Evolutionary conservation across 2,113 vertebrate species (phyloP), one percentile per base, ranked within the genome.

Genomic region (Podilymbus podiceps): DNA sequence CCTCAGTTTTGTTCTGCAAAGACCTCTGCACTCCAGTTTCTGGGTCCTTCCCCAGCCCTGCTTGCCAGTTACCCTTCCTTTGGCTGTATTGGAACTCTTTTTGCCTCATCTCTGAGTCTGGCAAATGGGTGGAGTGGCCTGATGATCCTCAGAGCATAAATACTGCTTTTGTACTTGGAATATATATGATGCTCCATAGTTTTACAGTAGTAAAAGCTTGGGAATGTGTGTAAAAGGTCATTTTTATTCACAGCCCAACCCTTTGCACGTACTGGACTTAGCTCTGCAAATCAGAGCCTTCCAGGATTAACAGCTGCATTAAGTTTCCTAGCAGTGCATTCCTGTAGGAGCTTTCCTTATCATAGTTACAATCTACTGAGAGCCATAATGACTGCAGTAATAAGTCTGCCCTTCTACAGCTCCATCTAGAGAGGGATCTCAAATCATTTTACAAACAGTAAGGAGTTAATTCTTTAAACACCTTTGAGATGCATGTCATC

Each of bases 401-500:
- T 30, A 62, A 60, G 44, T 50, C 66, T 91, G 84, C 74, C 89
- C 80, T 96, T 87, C 69, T 62, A 27, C 62, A 73, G 79, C 77
- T 82, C 55, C 0, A 13, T 80, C 75, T 89, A 58, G 49, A 78
- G 84, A 89, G 86, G 77, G n/a, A 69, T 89, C 81, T 92, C 74
- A 66, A 85, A 83, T 81, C 5, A 63, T 77, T 69, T 71, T 35
- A 62, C 46, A 66, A 69, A 73, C 64, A 50, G 76, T 73, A 85
- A 76, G 91, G 94, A 95, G 84, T 90, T 94, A 91, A 95, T 93
- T 96, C 91, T 53, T 79, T 73, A 76, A 89, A 73, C 77, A 79
- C 78, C 74, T 93, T 64, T 88, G 71, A 83, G 78, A 79, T 85
- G 35, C 1, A 2, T 88, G 91, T 95, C 89, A 74, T 83, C 74